phyloP scores from a whole-genome alignment of 2,888 invertebrate genomes.

The Psylliodes chrysocephalus region DNA sequence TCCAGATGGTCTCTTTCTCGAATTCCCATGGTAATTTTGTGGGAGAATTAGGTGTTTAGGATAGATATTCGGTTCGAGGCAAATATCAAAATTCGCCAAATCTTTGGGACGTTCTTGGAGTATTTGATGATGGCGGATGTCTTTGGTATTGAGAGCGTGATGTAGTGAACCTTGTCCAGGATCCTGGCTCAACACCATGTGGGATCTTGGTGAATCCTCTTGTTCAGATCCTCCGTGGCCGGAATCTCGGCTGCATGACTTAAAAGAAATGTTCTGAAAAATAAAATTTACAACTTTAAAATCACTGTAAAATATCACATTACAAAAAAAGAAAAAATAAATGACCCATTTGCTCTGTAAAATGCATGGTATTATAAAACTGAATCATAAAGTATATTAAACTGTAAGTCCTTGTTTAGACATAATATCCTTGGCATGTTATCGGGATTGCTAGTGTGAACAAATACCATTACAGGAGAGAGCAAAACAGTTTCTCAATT shows the following conservation, averaged over 20 bases:
- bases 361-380: too few species aligned
- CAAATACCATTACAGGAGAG: too few species aligned
- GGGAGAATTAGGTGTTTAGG: slow-evolving; percentile 58
- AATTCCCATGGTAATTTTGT: slow-evolving; percentile 55
- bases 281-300: slow-evolving; percentile 19
- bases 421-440: too few species aligned
- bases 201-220: slow-evolving; percentile 74
- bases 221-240: slow-evolving; percentile 74
- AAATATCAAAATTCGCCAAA: slow-evolving; percentile 55
- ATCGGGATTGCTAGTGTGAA: too few species aligned
- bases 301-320: not conserved
- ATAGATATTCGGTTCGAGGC: slow-evolving; percentile 50
- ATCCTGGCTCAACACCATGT: slow-evolving; percentile 63
- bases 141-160: slow-evolving; percentile 67
- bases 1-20: slow-evolving; percentile 60
- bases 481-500: too few species aligned
- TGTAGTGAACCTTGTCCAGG: slow-evolving; percentile 62
- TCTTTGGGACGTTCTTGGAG: slow-evolving; percentile 57
- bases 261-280: slow-evolving; percentile 87
- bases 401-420: too few species aligned
- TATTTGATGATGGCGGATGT: slow-evolving; percentile 62
- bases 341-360: not conserved
- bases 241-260: slow-evolving; percentile 75
- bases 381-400: too few species aligned
- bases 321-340: not conserved